Conservation (phyloP, 2,113 vertebrate genomes). For the Pluvialis apricaria region DNA sequence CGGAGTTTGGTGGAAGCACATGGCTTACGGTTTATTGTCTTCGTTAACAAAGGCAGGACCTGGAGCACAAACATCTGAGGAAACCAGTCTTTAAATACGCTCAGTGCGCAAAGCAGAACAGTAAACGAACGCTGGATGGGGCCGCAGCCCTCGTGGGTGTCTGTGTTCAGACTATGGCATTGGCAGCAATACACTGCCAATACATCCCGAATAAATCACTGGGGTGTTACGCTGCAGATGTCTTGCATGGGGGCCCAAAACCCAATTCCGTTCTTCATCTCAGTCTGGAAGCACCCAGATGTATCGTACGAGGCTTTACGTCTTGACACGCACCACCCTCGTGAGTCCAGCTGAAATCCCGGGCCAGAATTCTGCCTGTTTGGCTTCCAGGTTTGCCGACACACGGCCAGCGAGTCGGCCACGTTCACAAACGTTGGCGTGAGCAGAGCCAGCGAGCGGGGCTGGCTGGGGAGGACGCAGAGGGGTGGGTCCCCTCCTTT, state of each 20-base stretch:
- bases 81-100: not conserved
- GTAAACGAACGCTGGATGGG: rapidly evolving
- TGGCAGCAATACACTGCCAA: not conserved
- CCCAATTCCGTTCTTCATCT: rapidly evolving
- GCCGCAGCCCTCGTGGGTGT: not conserved
- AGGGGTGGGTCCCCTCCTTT: not conserved
- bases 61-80: not conserved
- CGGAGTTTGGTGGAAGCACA: not conserved
- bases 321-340: rapidly evolving
- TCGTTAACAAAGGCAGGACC: not conserved
- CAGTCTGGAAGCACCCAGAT: rapidly evolving
- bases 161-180: rapidly evolving
- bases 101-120: no score
- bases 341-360: not conserved
- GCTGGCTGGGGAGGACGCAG: not conserved
- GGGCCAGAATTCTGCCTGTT: not conserved
- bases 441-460: not conserved
- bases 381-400: rapidly evolving
- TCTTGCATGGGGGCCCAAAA: rapidly evolving
- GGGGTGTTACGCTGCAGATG: rapidly evolving
- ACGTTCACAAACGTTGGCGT: rapidly evolving
- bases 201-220: rapidly evolving
- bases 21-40: rapidly evolving
- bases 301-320: rapidly evolving
- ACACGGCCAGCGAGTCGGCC: rapidly evolving